These are phyloP conservation scores for Galagoides demidoff DNA, from an alignment of 2,797 vertebrate genomes.

Conservation along the genomic window DNA sequence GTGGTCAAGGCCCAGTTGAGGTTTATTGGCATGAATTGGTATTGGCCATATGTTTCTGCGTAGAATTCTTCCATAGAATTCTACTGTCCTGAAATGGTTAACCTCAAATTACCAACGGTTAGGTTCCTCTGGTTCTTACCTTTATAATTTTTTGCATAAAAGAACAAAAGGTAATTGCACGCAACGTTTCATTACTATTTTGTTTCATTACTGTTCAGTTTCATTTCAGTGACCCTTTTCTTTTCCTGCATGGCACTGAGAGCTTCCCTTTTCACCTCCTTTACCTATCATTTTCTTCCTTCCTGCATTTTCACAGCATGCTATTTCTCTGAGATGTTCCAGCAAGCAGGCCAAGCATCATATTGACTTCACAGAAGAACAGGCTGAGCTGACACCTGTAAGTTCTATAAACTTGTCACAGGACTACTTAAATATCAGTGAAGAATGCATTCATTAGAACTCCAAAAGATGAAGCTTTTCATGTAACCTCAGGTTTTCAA, in stretches of 20 bases:
- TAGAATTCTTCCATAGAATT: not conserved
- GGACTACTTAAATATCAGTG: not conserved
- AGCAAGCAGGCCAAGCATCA: constrained; percentile 89
- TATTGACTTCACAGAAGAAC: constrained; percentile 90
- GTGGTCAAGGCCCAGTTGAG: not conserved
- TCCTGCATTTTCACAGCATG: constrained; percentile 90
- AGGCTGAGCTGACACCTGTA: constrained; percentile 91
- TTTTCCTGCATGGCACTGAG: constrained; percentile 75
- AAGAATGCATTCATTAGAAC: constrained; percentile 44
- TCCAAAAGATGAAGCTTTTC: constrained; percentile 40
- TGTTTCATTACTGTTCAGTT: constrained; percentile 56
- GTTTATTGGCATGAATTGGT: not conserved
- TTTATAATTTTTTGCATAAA: constrained; percentile 61
- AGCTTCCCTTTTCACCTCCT: constrained; percentile 66
- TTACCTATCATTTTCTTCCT: constrained; percentile 78
- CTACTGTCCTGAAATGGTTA: not conserved
- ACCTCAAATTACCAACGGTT: constrained; percentile 26
- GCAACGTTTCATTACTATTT: constrained; percentile 66
- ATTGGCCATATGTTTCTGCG: not conserved
- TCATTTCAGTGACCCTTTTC: constrained; percentile 69
- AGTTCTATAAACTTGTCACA: constrained; percentile 84
- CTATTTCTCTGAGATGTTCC: constrained; percentile 88
- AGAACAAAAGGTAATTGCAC: constrained; percentile 56
- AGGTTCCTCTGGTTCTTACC: constrained; percentile 6
- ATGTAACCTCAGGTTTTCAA: constrained; percentile 13